Percentiles rank a stretch among this genome's conserved stretches.
These are phyloP conservation scores for Falco rusticolus DNA, from an alignment of 2,797 vertebrate genomes.

Conservation along the genomic window DNA sequence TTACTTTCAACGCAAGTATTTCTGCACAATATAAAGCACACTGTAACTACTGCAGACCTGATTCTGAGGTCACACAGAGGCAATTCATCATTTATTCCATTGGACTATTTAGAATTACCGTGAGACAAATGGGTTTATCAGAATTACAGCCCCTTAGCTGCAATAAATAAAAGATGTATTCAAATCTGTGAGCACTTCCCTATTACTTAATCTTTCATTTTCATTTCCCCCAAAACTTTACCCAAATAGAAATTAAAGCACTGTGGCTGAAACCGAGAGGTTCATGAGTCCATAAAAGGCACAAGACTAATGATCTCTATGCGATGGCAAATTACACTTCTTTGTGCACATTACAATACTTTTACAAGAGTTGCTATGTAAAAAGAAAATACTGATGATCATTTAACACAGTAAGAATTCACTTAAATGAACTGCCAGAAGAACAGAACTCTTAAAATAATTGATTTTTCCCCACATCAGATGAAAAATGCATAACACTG, in stretches of 20 bases:
- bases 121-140: constrained; percentile 18
- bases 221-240: constrained; percentile 43
- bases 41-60: background rate
- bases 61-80: background rate
- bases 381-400: constrained; percentile 72
- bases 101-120: constrained; percentile 21
- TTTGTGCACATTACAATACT: constrained; percentile 66
- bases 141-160: constrained; percentile 31
- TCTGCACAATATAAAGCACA: background rate
- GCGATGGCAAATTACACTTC: constrained; percentile 66
- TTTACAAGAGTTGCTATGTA: constrained; percentile 75
- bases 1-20: background rate
- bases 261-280: constrained; percentile 36
- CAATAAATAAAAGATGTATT: constrained; percentile 50
- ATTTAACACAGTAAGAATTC: constrained; percentile 77
- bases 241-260: constrained; percentile 63
- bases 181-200: background rate
- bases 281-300: constrained; percentile 42
- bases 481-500: constrained; percentile 75
- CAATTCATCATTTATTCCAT: constrained; percentile 33
- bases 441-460: constrained; percentile 78
- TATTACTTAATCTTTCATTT: constrained; percentile 53
- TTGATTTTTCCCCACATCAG: constrained; percentile 75
- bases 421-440: constrained; percentile 77
- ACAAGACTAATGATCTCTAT: constrained; percentile 70